Base-by-base conservation (phyloP, 1,140 invertebrate species). In the Melanaphis sacchari region DNA sequence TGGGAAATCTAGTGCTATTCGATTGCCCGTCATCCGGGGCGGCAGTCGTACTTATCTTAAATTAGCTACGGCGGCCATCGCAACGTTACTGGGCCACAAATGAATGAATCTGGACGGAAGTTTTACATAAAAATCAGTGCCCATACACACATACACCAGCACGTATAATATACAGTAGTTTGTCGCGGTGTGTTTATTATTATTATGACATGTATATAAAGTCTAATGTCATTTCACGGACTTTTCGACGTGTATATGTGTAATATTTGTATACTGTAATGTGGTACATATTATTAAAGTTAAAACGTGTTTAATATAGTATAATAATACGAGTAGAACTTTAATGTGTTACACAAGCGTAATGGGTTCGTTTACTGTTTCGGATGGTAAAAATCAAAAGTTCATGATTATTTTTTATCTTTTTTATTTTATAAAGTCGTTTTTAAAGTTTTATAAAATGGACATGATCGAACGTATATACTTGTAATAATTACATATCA, bases 1-100 rank as follows among this genome's bases (percentile, higher is more conserved):
- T 82, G 31, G 66, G 54, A 91, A 91, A 91, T 91, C 90, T 49
- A 91, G 90, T 91, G 59, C 26, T 90, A 54, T 90, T 90, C 89
- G 89, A 90, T 90, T 90, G 46, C 24, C 52, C 90, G 4, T 81
- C 59, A 18, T 81, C 21, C 89, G 22, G 49, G 85, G 9, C 36
- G 54, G 18, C 59, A 36, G 41, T 21, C 54, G 40, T 66, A 91
- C 90, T 81, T 91, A 76, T 91, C 90, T 43, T 41, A 43, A 76
- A 91, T 43, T 81, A 91, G 90, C 59, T 59, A 24, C 59, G 52
- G 31, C 87, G 43, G 36, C n/a, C 43, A 59, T 31, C 89, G 22
- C n/a, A n/a, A 66, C 36, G 36, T 90, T 41, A n/a, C 24, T n/a
- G 31, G 40, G 24, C 84, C 40, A 41, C 40, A 85, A 43, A 85